Evolutionary conservation across 2,888 invertebrate species (phyloP).

Genomic region (Atethmia centrago): DNA sequence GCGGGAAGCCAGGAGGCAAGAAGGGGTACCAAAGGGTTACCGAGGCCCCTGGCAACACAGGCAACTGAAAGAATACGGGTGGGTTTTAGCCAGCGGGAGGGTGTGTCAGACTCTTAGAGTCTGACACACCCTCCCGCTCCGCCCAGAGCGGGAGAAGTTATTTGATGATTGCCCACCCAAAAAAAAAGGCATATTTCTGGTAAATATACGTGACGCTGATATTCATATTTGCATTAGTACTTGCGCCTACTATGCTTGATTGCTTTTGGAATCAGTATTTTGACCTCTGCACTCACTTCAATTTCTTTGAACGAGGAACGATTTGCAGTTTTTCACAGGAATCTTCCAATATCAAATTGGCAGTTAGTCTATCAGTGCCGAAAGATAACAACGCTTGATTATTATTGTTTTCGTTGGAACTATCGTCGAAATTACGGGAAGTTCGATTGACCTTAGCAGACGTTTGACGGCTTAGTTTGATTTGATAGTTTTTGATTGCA

Average conservation of each 20-base stretch:
- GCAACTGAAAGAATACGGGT: no score
- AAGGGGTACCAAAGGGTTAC: no score
- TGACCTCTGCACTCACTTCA: background rate
- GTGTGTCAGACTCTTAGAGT: no score
- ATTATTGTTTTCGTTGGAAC: constrained; percentile 43
- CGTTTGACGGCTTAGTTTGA: constrained; percentile 9
- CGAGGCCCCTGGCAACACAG: no score
- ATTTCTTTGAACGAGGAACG: background rate
- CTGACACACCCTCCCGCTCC: no score
- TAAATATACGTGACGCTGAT: background rate
- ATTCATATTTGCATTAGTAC: background rate
- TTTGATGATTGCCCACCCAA: no score
- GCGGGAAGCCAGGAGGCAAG: no score
- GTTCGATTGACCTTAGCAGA: constrained; percentile 5
- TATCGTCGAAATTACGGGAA: constrained; percentile 7
- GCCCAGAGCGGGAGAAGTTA: no score
- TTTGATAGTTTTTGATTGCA: constrained; percentile 9
- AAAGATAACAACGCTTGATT: constrained; percentile 18
- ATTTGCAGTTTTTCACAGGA: constrained; percentile 8
- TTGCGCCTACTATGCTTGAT: background rate
- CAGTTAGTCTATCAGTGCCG: background rate
- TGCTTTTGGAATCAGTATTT: no score
- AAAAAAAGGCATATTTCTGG: background rate
- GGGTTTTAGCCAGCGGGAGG: no score
- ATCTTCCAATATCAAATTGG: background rate